Conservation (phyloP, 2,113 vertebrate genomes). For the Coreoperca whiteheadi region DNA sequence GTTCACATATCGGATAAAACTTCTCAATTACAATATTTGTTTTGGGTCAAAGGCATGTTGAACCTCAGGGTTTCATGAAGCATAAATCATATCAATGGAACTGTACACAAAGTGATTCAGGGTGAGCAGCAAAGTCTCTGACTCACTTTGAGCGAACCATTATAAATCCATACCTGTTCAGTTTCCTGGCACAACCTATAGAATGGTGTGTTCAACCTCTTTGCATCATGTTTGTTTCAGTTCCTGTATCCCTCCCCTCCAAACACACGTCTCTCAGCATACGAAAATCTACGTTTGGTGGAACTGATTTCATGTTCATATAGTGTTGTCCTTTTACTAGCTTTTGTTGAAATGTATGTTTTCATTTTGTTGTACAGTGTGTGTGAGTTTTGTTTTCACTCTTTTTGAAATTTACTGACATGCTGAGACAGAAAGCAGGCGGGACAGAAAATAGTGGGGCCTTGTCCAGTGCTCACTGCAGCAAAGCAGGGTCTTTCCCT, state of each 20-base stretch:
- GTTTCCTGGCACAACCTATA: too few relatives aligned
- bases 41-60: neutral
- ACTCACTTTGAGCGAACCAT: too few relatives aligned
- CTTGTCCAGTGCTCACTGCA: too few relatives aligned
- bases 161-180: too few relatives aligned
- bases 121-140: neutral
- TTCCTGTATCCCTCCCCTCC: neutral
- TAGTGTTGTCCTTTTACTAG: too few relatives aligned
- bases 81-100: neutral
- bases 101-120: neutral
- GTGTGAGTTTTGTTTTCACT: too few relatives aligned
- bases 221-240: neutral
- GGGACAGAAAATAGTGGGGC: too few relatives aligned
- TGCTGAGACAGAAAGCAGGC: too few relatives aligned
- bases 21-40: neutral
- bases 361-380: too few relatives aligned
- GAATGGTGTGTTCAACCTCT: neutral
- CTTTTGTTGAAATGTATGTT: too few relatives aligned
- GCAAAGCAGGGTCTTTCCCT: too few relatives aligned
- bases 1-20: neutral
- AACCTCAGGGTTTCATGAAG: neutral
- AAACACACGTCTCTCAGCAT: neutral
- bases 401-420: too few relatives aligned
- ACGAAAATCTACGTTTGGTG: neutral
- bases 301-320: neutral